A percentile compares a stretch with the other conserved stretches of the same genome.
These are phyloP conservation scores for Pandemis heparana DNA, from an alignment of 2,888 invertebrate species.

Conservation along the genomic window DNA sequence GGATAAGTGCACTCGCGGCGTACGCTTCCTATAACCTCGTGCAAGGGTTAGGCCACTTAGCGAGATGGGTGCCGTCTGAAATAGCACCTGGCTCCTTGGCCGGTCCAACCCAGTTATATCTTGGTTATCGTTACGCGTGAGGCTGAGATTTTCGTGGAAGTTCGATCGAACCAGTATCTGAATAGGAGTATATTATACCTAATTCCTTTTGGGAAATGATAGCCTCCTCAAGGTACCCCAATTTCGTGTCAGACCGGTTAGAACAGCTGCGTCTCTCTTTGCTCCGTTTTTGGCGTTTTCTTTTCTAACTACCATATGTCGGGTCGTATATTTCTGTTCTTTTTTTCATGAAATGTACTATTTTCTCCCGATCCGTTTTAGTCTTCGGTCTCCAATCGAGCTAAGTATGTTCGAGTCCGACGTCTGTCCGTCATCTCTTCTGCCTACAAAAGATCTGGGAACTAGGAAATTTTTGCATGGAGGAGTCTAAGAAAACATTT, in stretches of 20 bases:
- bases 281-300: not conserved
- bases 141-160: not conserved
- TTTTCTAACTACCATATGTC: not conserved
- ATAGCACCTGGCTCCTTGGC: conserved; percentile 36
- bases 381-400: not conserved
- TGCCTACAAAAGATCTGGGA: not conserved
- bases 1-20: conserved; percentile 77
- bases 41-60: conserved; percentile 61
- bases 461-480: not conserved
- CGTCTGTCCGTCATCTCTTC: not conserved
- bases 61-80: conserved; percentile 39
- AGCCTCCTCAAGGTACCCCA: not conserved
- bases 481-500: not conserved
- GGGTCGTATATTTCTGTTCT: no score
- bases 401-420: not conserved
- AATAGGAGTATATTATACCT: not conserved
- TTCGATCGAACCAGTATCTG: not conserved
- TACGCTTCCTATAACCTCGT: conserved; percentile 80
- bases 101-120: conserved; percentile 17
- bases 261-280: not conserved
- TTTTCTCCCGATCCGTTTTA: no score
- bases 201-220: not conserved
- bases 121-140: not conserved
- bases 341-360: no score
- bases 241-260: not conserved